Evolutionary conservation across 2,797 vertebrate species (phyloP), one percentile per base, ranked within the genome.

Genomic region (Poecile montanus): DNA sequence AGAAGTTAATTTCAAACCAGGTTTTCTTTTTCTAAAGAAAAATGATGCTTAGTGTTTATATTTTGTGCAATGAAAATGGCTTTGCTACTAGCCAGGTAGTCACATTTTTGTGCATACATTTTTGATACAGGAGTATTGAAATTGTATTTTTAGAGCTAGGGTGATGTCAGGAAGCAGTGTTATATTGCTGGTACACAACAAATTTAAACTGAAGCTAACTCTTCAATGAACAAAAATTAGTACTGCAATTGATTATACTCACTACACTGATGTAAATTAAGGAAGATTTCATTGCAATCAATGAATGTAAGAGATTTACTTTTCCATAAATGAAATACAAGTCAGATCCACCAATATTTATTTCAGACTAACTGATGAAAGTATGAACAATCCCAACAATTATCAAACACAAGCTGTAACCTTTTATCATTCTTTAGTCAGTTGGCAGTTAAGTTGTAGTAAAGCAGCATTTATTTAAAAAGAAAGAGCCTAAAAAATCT

Each of bases 121-220:
- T 93, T 86, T 91, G n/a, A 72, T 84, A 81, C 19, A 73, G 58
- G 45, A 81, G 14, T 78, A 84, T 15, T 66, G 77, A 78, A 93
- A 84, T 70, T 27, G 6, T 82, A n/a, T 83, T 88, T 92, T 84
- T 81, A 93, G 51, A 40, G 21, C 54, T 66, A 42, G 32, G 13
- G 19, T 85, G 79, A 70, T 60, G n/a, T 68, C 91, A 89, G 20
- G 19, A 89, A 82, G 27, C n/a, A 48, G 13, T 40, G 7, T 21
- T 72, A 10, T 6, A 1, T 79, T 89, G 65, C 21, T 2, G 2
- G 58, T 60, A n/a, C 5, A 8, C 2, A 40, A 54, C 0, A 3
- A 66, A 84, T 86, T 71, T 56, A 73, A 91, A 78, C 60, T 57
- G 45, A 91, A 85, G 38, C 18, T 73, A 78, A 61, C 14, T 81